Conservation (phyloP, 2,113 vertebrate genomes). For the Saccopteryx bilineata region DNA sequence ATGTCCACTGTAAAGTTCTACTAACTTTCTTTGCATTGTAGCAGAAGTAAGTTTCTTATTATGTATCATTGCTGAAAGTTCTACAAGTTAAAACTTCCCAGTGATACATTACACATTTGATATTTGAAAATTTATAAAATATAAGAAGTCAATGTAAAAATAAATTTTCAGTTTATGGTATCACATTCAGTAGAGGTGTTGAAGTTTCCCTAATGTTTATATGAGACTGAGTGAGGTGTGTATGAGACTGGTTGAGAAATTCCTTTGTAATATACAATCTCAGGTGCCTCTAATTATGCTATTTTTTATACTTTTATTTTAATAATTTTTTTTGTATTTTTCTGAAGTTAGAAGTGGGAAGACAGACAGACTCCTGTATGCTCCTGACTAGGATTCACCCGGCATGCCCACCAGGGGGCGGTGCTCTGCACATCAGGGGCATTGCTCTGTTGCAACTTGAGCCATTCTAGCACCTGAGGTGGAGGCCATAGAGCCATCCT, state of each 20-base stretch:
- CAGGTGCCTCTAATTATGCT: background rate
- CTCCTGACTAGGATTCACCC: too few species aligned
- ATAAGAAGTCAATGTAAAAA: background rate
- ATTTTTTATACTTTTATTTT: too few species aligned
- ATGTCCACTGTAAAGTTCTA: background rate
- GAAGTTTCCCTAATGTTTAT: background rate
- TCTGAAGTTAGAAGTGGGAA: too few species aligned
- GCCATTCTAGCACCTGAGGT: too few species aligned
- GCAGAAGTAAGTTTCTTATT: background rate
- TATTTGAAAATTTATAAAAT: background rate
- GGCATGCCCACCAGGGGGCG: too few species aligned
- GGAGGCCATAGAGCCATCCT: too few species aligned
- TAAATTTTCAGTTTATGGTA: background rate
- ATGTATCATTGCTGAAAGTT: background rate
- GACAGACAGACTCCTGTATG: too few species aligned
- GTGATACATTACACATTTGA: background rate
- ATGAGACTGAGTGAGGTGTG: background rate
- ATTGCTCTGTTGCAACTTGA: too few species aligned
- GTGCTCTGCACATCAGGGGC: too few species aligned
- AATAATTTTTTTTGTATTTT: too few species aligned
- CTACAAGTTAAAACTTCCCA: background rate
- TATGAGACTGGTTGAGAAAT: background rate
- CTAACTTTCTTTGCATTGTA: background rate
- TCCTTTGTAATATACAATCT: background rate
- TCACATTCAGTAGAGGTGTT: background rate